Percentiles rank a stretch among this genome's conserved stretches.
These are phyloP conservation scores for Leptinotarsa rubiginosa DNA, from an alignment of 2,888 invertebrate genomes.

Conservation along the genomic window DNA sequence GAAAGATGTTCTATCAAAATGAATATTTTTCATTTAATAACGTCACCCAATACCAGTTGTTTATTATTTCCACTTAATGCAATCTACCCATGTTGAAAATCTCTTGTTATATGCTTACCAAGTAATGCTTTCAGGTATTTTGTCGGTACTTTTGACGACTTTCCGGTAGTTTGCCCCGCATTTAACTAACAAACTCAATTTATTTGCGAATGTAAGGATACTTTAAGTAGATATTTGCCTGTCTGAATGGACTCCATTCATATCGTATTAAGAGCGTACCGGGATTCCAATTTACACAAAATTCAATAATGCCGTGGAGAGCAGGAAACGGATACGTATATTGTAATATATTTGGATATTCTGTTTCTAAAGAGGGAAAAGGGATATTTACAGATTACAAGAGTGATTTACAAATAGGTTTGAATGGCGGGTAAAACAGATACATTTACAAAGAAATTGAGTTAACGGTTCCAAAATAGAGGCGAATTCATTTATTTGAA, in stretches of 20 bases:
- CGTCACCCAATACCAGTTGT: not conserved
- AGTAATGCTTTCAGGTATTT: slow-evolving; percentile 1
- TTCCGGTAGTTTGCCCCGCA: slow-evolving; percentile 18
- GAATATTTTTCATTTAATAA: no score
- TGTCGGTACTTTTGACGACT: slow-evolving; percentile 7
- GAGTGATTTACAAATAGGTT: not conserved
- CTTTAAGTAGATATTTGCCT: slow-evolving; percentile 28
- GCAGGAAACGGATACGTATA: slow-evolving; percentile 11
- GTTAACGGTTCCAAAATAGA: no score
- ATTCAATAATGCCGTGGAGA: not conserved
- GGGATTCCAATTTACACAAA: slow-evolving; percentile 2
- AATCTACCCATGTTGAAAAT: not conserved
- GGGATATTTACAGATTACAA: slow-evolving; percentile 6
- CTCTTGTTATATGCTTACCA: not conserved
- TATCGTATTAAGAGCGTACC: not conserved
- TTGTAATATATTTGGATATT: not conserved
- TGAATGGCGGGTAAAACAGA: not conserved
- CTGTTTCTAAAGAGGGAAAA: not conserved
- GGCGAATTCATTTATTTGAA: no score
- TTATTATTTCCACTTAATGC: not conserved
- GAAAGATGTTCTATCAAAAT: no score
- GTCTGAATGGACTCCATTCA: slow-evolving; percentile 15
- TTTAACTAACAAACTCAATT: slow-evolving; percentile 25
- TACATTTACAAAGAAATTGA: no score
- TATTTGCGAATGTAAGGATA: slow-evolving; percentile 26